Evolutionary conservation across 2,888 invertebrate species (phyloP), one percentile per base, ranked within the genome.

Genomic region (Calameuta idolon): DNA sequence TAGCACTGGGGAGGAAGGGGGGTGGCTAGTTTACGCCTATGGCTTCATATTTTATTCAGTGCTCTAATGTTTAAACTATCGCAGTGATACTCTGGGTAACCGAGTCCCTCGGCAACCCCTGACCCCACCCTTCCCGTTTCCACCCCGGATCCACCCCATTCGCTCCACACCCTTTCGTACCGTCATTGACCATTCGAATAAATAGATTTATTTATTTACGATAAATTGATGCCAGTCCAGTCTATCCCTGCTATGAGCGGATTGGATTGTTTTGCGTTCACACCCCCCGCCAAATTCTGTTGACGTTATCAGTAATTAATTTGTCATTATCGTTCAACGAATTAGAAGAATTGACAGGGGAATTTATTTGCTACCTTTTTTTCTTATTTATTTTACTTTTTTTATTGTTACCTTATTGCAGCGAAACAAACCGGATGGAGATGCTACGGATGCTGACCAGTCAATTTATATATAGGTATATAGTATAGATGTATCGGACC

Each of bases 241-340:
- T 34, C 71, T 31, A 31, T 71, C 33, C 12, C 71, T 55, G 69
- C 69, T 75, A 69, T 5, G 34, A 79, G 80, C 81, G 83, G 84
- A 87, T 87, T 87, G 86, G 86, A 89, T 88, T 86, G 88, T 89
- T 87, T 87, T 84, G 85, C 85, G 86, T 89, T 89, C 87, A 86
- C 87, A 85, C 84, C 85, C 37, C 69, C 76, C 69, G 0, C 33
- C 33, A 3, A 73, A 69, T 76, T 80, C 83, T 86, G 89, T 89
- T 89, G 87, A 87, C 87, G 88, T 87, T 87, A 85, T 86, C 84
- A 83, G 86, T 87, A 88, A 88, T 87, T 85, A 87, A 87, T 85
- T 86, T 87, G 87, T 90, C 89, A 89, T 90, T 90, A 90, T 89
- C 88, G 85, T 86, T 89, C 87, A 88, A 89, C 89, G 88, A 90